Evolutionary conservation across 2,888 invertebrate species (phyloP), one percentile per base, ranked within the genome.

Genomic region (Apodemia duryi): DNA sequence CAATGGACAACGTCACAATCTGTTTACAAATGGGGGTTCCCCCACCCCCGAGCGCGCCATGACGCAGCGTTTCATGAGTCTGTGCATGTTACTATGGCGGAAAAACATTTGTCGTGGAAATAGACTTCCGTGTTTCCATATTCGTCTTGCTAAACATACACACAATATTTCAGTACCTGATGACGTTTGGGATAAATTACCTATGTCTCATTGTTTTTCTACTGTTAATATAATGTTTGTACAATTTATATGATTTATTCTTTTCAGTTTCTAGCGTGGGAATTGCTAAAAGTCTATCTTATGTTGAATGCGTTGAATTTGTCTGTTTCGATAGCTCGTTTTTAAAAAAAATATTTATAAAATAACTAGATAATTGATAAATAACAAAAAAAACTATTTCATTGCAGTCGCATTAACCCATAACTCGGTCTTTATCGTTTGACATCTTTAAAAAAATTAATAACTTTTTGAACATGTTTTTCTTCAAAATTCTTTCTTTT

Each of bases 51-150:
- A 32, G 73, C 43, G 52, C 32, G 78, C 77, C 78, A 79, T 91
- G 91, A 91, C 91, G 91, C 86, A 88, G 88, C 76, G 78, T 75
- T 88, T 88, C 86, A 89, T 85, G 82, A 82, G 78, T 82, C 82
- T 80, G 76, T 77, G 82, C 69, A 71, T 84, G 86, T 87, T 85
- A 87, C 87, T 80, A 85, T 85, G 86, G 83, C 84, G 86, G 90
- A 88, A 89, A 88, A 90, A 88, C 84, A 83, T 75, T 79, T 77
- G 76, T 73, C 75, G 57, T 32, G 81, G 82, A 90, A 88, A 91
- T 90, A 89, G 88, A 87, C 85, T 87, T 86, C 84, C 84, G 80
- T 79, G 81, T 84, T 86, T 74, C 79, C 82, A 83, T 82, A 81
- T 83, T 80, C 74, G 78, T 74, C 73, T 71, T 72, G 72, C 73